Evolutionary conservation across 2,113 vertebrate genomes (phyloP).

Genomic region (Sula dactylatra): DNA sequence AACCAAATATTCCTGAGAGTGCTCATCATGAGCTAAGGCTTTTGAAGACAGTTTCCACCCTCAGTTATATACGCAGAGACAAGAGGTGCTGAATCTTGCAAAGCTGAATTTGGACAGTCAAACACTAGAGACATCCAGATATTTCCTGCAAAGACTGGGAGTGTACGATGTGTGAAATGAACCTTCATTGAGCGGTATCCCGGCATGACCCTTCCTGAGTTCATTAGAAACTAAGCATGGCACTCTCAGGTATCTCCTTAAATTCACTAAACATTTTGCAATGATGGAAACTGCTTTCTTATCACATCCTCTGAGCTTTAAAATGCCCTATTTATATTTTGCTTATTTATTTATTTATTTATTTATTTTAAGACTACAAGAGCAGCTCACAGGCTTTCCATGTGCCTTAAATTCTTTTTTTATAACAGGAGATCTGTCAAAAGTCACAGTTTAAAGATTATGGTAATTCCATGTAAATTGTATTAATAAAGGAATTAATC

Average conservation of each 20-base stretch:
- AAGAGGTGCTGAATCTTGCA: neutral
- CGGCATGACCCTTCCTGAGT: neutral
- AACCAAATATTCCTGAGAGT: neutral
- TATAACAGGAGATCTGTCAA: neutral
- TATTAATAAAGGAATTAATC: neutral
- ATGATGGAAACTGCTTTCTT: neutral
- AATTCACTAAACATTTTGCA: neutral
- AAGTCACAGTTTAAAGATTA: conserved; percentile 10
- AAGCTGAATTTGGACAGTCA: neutral
- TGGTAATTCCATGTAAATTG: neutral
- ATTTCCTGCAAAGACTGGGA: neutral
- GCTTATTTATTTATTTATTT: neutral
- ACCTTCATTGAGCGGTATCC: neutral
- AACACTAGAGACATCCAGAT: neutral
- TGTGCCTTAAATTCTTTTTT: neutral
- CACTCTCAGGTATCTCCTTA: neutral
- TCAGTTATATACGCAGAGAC: neutral
- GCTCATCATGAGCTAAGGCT: neutral
- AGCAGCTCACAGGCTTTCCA: neutral
- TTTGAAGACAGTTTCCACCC: neutral
- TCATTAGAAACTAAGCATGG: neutral
- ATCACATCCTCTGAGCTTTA: neutral
- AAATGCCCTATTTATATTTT: neutral
- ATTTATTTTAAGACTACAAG: neutral
- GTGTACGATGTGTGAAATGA: neutral